A percentile compares a stretch with the other conserved stretches of the same genome.
Conservation (phyloP, 2,888 invertebrate genomes). For the Lepidochitona cinerea region DNA sequence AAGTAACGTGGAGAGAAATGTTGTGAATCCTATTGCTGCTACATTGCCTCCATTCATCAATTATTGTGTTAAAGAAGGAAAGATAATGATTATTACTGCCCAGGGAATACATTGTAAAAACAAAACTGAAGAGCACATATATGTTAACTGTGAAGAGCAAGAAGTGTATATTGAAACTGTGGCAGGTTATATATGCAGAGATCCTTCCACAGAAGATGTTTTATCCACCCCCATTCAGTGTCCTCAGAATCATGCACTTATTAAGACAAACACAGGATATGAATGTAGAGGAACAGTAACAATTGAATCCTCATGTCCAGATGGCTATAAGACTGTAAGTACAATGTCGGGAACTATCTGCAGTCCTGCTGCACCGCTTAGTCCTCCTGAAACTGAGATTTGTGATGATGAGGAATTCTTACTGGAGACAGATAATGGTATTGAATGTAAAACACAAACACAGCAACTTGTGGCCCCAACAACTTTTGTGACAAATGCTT, state of each 20-base stretch:
- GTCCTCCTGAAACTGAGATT: background rate
- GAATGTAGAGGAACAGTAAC: slow-evolving; percentile 8
- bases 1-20: background rate
- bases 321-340: slow-evolving; percentile 22
- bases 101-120: background rate
- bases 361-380: background rate
- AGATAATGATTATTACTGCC: background rate
- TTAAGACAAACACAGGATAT: slow-evolving; percentile 3
- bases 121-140: background rate
- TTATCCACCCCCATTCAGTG: background rate
- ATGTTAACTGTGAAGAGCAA: background rate
- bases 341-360: slow-evolving; percentile 13
- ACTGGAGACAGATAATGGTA: background rate
- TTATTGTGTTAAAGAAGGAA: background rate
- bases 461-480: background rate
- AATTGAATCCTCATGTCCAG: slow-evolving; percentile 30
- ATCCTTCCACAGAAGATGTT: background rate
- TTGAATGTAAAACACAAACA: background rate
- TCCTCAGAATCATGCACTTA: background rate
- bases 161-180: slow-evolving; percentile 4
- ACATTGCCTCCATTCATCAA: background rate
- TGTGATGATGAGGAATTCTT: background rate
- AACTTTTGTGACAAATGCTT: background rate
- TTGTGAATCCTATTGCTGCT: background rate
- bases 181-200: background rate